These are phyloP conservation scores for Sphyrna mokarran DNA, from an alignment of 2,113 vertebrate species.

Conservation along the genomic window DNA sequence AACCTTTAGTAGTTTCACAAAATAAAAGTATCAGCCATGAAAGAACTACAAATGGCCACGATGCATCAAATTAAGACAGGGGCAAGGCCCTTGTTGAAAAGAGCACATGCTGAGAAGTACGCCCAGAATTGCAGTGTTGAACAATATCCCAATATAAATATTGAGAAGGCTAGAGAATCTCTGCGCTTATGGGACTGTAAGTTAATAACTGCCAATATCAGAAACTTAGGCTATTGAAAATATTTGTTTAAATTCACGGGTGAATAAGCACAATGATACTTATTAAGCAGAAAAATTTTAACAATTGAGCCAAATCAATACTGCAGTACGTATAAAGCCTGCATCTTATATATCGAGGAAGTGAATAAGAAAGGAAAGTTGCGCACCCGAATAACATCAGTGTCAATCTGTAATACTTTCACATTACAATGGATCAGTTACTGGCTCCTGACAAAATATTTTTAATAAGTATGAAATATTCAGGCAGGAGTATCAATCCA, in stretches of 20 bases:
- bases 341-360: not conserved
- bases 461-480: not conserved
- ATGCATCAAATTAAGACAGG: not conserved
- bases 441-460: not conserved
- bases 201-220: not conserved
- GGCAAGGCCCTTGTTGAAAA: not conserved
- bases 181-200: not conserved
- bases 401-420: not conserved
- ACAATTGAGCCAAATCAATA: not conserved
- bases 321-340: not conserved
- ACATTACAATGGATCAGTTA: not conserved
- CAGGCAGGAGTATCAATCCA: not conserved
- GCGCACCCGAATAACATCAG: not conserved
- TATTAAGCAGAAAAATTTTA: not conserved
- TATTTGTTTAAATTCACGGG: not conserved
- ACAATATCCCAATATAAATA: not conserved
- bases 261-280: not conserved
- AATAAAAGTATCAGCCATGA: not conserved
- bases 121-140: not conserved
- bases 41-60: not conserved
- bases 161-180: not conserved
- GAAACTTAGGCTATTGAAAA: not conserved
- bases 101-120: not conserved
- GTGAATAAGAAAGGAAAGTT: not conserved
- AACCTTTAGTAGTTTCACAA: not conserved